phyloP scores from a whole-genome alignment of 2,113 vertebrate species.

The Ptilorrhoa leucosticta region DNA sequence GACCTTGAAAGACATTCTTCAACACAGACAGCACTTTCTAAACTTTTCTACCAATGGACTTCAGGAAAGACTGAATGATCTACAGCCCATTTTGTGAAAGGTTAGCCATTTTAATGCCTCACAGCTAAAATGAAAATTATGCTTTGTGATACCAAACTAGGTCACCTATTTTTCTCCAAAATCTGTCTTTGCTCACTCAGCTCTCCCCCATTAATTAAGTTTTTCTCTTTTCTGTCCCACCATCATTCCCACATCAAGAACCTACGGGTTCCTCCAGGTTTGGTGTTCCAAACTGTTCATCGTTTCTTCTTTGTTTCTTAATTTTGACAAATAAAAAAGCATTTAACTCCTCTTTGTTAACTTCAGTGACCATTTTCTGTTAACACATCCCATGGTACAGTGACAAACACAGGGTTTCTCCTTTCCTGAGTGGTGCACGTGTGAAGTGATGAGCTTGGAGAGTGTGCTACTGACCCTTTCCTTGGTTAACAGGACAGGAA shows the following conservation, averaged over 20 bases:
- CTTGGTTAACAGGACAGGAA: not conserved
- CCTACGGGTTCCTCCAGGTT: not conserved
- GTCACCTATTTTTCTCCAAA: not conserved
- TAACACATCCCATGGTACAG: not conserved
- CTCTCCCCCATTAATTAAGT: not conserved
- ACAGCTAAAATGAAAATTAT: not conserved
- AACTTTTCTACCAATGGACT: not conserved
- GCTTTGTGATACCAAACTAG: not conserved
- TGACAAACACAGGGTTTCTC: not conserved
- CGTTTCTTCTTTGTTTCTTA: not conserved
- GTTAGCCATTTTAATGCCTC: not conserved
- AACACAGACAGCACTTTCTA: not conserved
- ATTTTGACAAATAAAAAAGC: not conserved
- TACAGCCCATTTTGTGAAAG: not conserved
- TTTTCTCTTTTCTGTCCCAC: not conserved
- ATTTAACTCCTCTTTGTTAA: not conserved
- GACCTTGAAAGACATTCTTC: not conserved
- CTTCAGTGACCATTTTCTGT: not conserved
- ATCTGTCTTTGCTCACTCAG: not conserved
- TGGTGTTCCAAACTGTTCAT: not conserved
- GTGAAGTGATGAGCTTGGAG: not conserved
- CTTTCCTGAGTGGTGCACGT: not conserved
- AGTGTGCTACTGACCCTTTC: fast-evolving
- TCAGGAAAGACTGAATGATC: not conserved
- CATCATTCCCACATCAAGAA: not conserved